phyloP scores from a whole-genome alignment of 2,113 vertebrate species.

The Mobula hypostoma region DNA sequence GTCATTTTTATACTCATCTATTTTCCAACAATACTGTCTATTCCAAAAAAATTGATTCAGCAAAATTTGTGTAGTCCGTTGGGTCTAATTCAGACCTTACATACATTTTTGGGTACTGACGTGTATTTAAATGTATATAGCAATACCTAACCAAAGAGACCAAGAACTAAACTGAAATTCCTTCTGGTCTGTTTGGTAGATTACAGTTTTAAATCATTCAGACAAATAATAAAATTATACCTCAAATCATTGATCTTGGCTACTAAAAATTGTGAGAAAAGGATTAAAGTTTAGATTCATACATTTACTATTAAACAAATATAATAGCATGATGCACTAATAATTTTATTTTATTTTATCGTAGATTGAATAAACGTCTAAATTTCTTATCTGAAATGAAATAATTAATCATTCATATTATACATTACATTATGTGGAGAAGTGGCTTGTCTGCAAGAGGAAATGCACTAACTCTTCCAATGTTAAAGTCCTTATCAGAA shows the following conservation, averaged over 20 bases:
- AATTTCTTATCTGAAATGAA: background rate
- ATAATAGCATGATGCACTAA: background rate
- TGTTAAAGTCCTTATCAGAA: background rate
- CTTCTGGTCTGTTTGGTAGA: background rate
- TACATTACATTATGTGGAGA: background rate
- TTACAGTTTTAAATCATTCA: background rate
- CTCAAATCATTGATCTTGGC: background rate
- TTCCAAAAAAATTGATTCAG: no score
- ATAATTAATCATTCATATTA: background rate
- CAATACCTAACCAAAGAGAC: no score
- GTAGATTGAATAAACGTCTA: background rate
- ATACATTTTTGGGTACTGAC: no score
- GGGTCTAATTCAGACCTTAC: no score
- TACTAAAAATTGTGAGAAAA: background rate
- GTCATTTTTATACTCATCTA: no score
- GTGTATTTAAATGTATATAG: no score
- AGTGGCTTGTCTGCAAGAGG: background rate
- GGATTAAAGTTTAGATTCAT: background rate
- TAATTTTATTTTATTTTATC: background rate
- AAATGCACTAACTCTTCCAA: background rate
- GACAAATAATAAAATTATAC: background rate
- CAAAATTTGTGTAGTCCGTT: no score
- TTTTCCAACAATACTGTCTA: no score
- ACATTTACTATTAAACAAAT: background rate
- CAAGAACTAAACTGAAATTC: background rate